Evolutionary conservation across 2,888 invertebrate species (phyloP), one percentile per base, ranked within the genome.

Genomic region (Spodoptera littoralis): DNA sequence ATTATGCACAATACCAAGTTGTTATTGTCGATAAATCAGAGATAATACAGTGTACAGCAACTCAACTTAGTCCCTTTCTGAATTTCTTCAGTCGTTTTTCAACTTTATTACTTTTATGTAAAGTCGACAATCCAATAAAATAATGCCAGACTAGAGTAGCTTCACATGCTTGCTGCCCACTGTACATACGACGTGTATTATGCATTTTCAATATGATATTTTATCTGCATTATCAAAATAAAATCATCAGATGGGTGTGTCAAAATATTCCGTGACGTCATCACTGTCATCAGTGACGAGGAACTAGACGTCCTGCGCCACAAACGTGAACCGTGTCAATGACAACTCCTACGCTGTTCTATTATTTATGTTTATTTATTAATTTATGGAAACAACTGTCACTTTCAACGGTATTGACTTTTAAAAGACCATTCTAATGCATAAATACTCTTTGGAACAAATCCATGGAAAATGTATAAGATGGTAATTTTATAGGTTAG

Each of bases 231-330:
- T 52, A 46, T 60, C 54, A 18, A 12, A 18, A 56, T 56, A 46
- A 41, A 56, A 63, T 49, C 36, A 74, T 50, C 27, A 36, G 44
- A 60, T 48, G 56, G 75, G 75, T 65, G 72, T 72, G 72, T 60
- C 12, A 51, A 54, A 51, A 73, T 62, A 57, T 73, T 70, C 62
- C 74, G 62, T 73, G 70, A 69, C 52, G 63, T 43, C 27, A 42
- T 11, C 6, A 47, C 11, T 70, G 63, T 43, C 27, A 42, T 11
- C 4, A 47, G 11, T 70, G 73, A 67, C 53, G 74, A 12, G 13
- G 6, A 11, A 41, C 18, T n/a, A 46, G 9, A 44, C 24, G 52
- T 50, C 18, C n/a, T 55, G 46, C 46, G 73, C 56, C 30, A 55
- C 27, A 43, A 53, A 44, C 46, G 11, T 49, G 11, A 11, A 54